These are phyloP conservation scores for Metacarcinus magister DNA, from an alignment of 2,888 invertebrate genomes.

Conservation along the genomic window DNA sequence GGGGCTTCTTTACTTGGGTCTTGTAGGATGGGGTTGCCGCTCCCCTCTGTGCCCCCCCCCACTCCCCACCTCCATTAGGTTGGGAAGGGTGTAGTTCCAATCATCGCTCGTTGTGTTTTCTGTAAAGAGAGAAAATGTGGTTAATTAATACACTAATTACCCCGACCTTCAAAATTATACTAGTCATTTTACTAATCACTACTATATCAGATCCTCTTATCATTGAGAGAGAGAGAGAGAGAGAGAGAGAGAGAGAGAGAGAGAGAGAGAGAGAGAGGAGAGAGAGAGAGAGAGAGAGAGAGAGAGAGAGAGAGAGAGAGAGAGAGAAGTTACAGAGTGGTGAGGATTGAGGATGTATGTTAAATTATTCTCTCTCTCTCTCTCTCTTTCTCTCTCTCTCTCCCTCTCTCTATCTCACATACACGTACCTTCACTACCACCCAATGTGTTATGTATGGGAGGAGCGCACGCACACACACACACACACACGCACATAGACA, in stretches of 20 bases:
- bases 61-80: constrained; percentile 75
- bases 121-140: constrained; percentile 38
- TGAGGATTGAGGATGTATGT: background rate
- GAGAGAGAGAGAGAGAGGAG: background rate
- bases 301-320: background rate
- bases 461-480: background rate
- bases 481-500: background rate
- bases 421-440: background rate
- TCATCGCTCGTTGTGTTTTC: constrained; percentile 71
- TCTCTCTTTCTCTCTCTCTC: constrained; percentile 12
- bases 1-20: constrained; percentile 63
- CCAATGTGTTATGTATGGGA: background rate
- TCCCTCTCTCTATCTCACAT: background rate
- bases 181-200: too few relatives aligned
- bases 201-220: too few relatives aligned
- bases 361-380: background rate
- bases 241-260: background rate
- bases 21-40: constrained; percentile 63
- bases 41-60: constrained; percentile 58
- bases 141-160: too few relatives aligned
- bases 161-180: too few relatives aligned
- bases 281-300: background rate
- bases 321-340: background rate
- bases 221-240: constrained; percentile 17
- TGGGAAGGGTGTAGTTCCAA: constrained; percentile 80